These are phyloP conservation scores for Mastomys natalensis DNA, from an alignment of 2,113 vertebrate genomes.

Conservation along the genomic window DNA sequence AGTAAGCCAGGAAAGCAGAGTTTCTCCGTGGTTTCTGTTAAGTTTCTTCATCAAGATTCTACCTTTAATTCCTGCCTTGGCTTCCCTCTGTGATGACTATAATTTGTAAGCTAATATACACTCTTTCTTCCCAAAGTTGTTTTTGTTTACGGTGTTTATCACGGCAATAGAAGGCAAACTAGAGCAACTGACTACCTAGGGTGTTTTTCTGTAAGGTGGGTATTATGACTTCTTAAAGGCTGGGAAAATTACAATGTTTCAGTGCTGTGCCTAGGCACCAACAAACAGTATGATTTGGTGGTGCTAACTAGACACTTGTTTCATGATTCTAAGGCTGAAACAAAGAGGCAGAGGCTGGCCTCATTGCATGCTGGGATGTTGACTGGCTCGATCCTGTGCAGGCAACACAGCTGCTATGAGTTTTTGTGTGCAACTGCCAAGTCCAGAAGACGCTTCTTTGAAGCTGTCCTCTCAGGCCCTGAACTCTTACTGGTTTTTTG, in stretches of 20 bases:
- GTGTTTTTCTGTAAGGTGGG: neutral
- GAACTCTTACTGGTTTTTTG: neutral
- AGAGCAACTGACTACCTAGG: neutral
- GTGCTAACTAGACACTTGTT: neutral
- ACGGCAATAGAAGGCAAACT: neutral
- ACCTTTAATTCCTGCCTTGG: neutral
- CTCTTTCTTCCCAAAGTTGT: neutral
- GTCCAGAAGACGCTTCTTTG: neutral
- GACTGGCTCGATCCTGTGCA: neutral
- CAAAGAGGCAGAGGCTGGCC: neutral
- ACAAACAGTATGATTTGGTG: neutral
- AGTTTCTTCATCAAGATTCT: neutral
- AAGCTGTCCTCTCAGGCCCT: neutral
- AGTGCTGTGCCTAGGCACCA: neutral
- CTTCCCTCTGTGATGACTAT: neutral
- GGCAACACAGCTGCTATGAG: neutral
- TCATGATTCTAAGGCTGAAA: neutral
- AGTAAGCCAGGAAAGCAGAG: neutral
- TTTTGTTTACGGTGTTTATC: neutral
- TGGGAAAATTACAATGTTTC: neutral
- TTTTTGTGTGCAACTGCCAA: neutral
- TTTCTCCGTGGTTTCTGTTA: neutral
- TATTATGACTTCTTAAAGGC: neutral
- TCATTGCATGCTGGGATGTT: neutral
- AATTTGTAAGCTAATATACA: neutral